Evolutionary conservation across 1,140 invertebrate species (phyloP).

Genomic region (Periplaneta americana): DNA sequence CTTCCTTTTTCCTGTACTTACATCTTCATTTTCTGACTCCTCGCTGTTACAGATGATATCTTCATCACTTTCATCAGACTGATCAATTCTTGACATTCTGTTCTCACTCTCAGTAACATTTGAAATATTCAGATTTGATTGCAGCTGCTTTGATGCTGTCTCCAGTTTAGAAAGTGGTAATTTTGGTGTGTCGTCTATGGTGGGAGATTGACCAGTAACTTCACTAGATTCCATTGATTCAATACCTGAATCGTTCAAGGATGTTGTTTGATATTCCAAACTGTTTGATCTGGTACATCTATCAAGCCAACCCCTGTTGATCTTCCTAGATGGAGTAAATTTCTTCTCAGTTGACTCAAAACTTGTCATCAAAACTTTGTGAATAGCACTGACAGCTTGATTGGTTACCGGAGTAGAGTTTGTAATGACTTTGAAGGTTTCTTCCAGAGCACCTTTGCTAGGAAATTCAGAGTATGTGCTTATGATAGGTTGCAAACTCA

Average conservation of each 20-base stretch:
- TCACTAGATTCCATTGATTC: slow-evolving; percentile 30
- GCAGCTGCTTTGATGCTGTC: no score
- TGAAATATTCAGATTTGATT: neutral
- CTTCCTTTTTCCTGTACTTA: neutral
- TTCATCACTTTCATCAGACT: slow-evolving; percentile 29
- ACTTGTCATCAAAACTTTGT: slow-evolving; percentile 27
- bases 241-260: slow-evolving; percentile 31
- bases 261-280: neutral
- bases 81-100: neutral
- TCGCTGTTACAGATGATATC: slow-evolving; percentile 57
- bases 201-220: neutral
- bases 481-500: no score
- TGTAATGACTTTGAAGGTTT: slow-evolving; percentile 30
- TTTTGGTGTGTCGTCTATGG: neutral
- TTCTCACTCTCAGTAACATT: neutral
- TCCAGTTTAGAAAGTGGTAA: slow-evolving; percentile 5
- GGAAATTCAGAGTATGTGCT: slow-evolving; percentile 17
- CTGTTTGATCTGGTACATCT: slow-evolving; percentile 33
- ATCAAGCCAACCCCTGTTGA: slow-evolving; percentile 49
- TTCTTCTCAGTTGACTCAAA: neutral
- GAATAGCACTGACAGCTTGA: slow-evolving; percentile 37
- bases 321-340: neutral
- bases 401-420: slow-evolving; percentile 22
- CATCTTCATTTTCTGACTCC: neutral
- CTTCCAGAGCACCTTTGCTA: slow-evolving; percentile 20